A percentile compares a stretch with the other conserved stretches of the same genome.
phyloP scores from a whole-genome alignment of 1,140 invertebrate genomes.

The Orius insidiosus region DNA sequence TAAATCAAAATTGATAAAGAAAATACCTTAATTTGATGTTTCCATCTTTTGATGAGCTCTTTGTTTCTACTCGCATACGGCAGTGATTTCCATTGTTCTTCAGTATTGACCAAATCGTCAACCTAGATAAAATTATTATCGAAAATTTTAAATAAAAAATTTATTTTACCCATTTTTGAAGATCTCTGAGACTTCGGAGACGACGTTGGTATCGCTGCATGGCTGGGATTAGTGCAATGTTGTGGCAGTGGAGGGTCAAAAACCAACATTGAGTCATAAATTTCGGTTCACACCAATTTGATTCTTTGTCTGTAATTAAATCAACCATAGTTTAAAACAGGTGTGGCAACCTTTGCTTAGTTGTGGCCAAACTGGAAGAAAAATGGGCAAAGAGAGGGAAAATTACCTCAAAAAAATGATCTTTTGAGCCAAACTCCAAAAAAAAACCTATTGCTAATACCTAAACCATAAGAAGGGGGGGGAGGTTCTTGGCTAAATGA shows the following conservation, averaged over 20 bases:
- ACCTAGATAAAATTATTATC: constrained; percentile 24
- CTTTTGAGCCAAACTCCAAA: no score
- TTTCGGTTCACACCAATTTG: constrained; percentile 49
- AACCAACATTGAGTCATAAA: constrained; percentile 96
- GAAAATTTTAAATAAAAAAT: not conserved
- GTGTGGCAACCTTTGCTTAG: not conserved
- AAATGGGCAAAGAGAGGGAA: not conserved
- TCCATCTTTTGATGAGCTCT: constrained; percentile 71
- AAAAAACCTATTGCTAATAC: no score
- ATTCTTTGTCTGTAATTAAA: constrained; percentile 14
- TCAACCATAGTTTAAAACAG: no score
- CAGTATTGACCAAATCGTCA: constrained; percentile 65
- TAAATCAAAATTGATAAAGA: not conserved
- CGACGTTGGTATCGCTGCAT: constrained; percentile 74
- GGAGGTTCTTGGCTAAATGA: no score
- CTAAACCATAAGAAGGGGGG: no score
- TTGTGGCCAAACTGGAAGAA: no score
- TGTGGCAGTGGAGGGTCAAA: constrained; percentile 82
- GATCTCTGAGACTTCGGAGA: constrained; percentile 61
- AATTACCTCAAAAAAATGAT: constrained; percentile 1
- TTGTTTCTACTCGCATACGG: constrained; percentile 59
- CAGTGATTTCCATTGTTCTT: constrained; percentile 66
- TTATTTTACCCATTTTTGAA: constrained; percentile 57
- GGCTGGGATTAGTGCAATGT: constrained; percentile 73
- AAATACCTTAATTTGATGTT: constrained; percentile 47